phyloP scores from a whole-genome alignment of 92 coral and sea anemone species.

The Heteractis magnifica region DNA sequence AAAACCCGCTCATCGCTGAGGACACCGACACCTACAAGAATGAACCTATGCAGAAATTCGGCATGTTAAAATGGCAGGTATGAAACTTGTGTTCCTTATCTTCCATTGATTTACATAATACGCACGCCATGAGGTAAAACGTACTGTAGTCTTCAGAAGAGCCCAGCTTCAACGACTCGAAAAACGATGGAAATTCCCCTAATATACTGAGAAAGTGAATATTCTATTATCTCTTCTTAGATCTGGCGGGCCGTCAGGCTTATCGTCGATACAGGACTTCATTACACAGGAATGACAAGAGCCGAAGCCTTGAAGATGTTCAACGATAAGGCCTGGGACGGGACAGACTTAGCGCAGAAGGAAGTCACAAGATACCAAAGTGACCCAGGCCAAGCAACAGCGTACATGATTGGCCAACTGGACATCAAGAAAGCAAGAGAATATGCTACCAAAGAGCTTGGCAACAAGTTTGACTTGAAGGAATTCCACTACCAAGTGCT shows the following conservation, averaged over 20 bases:
- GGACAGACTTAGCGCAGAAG: conserved; percentile 75
- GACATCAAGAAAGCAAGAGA: conserved; percentile 61
- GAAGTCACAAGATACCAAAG: conserved; percentile 90
- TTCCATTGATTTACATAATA: not conserved
- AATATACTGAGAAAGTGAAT: too few species aligned
- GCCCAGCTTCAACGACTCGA: not conserved
- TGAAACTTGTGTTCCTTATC: not conserved
- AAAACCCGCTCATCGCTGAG: conserved; percentile 85
- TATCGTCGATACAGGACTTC: conserved; percentile 82
- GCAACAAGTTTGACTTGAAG: conserved; percentile 44
- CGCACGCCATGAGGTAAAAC: not conserved
- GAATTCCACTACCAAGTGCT: conserved; percentile 85
- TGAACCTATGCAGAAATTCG: conserved; percentile 89
- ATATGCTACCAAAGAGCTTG: conserved; percentile 35
- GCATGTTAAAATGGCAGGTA: conserved; percentile 94
- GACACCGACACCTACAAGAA: conserved; percentile 78
- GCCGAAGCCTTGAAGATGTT: conserved; percentile 58
- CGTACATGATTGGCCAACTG: conserved; percentile 85
- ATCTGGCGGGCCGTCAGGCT: conserved; percentile 86
- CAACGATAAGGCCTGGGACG: conserved; percentile 84
- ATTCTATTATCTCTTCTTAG: conserved; percentile 15
- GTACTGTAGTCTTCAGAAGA: not conserved
- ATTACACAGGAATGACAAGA: conserved; percentile 61
- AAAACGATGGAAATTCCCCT: not conserved
- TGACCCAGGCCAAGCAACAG: conserved; percentile 90